phyloP scores from a whole-genome alignment of 2,888 invertebrate species.

The Netelia virgata region DNA sequence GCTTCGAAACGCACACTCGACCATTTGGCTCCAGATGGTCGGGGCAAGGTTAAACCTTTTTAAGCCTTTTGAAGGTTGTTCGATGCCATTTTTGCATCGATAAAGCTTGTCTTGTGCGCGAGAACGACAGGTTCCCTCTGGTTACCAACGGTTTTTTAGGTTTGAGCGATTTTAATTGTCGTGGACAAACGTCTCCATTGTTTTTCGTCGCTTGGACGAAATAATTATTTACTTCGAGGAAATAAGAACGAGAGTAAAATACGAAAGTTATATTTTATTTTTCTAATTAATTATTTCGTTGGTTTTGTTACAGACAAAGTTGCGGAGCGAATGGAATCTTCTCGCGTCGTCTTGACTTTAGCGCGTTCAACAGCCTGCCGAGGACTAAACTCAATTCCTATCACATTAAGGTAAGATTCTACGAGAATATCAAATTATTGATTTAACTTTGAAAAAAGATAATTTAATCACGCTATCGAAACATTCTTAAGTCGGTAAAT shows the following conservation, averaged over 20 bases:
- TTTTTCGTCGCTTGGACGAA: background rate
- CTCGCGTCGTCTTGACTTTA: conserved; percentile 96
- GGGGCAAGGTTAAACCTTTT: conserved; percentile 11
- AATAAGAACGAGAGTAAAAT: no score
- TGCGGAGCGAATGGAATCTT: conserved; percentile 97
- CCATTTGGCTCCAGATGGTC: conserved; percentile 30
- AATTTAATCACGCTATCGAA: no score
- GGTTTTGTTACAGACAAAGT: conserved; percentile 89
- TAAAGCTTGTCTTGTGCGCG: background rate
- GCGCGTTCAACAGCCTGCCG: conserved; percentile 97
- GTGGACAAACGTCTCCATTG: background rate
- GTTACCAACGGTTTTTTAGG: background rate
- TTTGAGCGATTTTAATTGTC: background rate
- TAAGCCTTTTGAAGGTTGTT: conserved; percentile 6
- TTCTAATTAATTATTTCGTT: conserved; percentile 25
- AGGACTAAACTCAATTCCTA: conserved; percentile 99
- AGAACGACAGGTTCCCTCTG: background rate
- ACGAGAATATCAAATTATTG: no score
- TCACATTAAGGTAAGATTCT: conserved; percentile 96
- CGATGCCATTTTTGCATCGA: background rate
- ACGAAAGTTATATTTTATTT: conserved; percentile 41
- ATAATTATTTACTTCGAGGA: no score
- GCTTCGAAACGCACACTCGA: conserved; percentile 1
- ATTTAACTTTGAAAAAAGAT: no score
- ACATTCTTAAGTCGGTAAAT: no score